Evolutionary conservation across 2,888 invertebrate genomes (phyloP).

Genomic region (Perdita meconis): DNA sequence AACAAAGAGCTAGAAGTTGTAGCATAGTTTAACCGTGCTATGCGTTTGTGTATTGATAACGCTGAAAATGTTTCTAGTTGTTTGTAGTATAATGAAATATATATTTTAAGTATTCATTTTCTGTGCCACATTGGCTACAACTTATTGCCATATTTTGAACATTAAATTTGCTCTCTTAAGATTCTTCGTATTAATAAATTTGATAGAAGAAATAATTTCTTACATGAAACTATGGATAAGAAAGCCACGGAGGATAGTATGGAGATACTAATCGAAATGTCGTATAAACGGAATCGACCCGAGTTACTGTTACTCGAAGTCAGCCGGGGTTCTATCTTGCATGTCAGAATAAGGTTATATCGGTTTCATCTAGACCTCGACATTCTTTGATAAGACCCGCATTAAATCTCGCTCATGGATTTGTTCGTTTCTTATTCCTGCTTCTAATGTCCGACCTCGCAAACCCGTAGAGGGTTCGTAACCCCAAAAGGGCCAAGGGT

Average conservation of each 20-base stretch:
- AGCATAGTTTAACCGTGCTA: too few relatives aligned
- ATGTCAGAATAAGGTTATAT: slow-evolving; percentile 66
- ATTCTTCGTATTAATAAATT: slow-evolving; percentile 2
- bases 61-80: too few relatives aligned
- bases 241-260: slow-evolving; percentile 49
- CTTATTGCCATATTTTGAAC: too few relatives aligned
- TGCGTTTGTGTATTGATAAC: too few relatives aligned
- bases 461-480: slow-evolving; percentile 68
- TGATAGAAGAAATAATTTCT: slow-evolving; percentile 50
- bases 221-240: slow-evolving; percentile 37
- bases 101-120: too few relatives aligned
- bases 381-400: slow-evolving; percentile 71
- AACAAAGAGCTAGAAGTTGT: too few relatives aligned
- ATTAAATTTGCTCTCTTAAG: too few relatives aligned
- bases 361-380: slow-evolving; percentile 68
- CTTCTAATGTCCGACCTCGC: slow-evolving; percentile 78
- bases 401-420: slow-evolving; percentile 71
- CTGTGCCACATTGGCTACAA: too few relatives aligned
- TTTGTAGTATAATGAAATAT: too few relatives aligned
- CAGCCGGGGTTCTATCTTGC: slow-evolving; percentile 56
- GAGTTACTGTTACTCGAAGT: slow-evolving; percentile 69
- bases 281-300: slow-evolving; percentile 67
- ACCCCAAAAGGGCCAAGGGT: slow-evolving; percentile 65
- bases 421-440: slow-evolving; percentile 60
- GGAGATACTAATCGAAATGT: slow-evolving; percentile 68